Conservation (phyloP, 1,140 invertebrate genomes). For the Babylonia areolata region DNA sequence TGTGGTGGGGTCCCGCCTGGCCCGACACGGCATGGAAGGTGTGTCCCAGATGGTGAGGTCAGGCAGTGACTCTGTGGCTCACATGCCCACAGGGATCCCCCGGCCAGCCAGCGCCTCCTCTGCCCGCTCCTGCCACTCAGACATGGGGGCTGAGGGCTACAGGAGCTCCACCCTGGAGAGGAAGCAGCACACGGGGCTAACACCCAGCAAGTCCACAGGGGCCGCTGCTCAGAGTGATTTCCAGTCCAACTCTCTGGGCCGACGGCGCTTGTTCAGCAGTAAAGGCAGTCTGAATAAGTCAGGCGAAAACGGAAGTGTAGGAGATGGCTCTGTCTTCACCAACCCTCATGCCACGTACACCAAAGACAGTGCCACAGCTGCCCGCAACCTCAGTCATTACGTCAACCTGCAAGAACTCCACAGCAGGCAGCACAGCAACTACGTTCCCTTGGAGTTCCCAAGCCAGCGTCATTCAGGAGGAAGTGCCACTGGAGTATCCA, state of each 20-base stretch:
- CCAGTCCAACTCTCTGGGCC: slow-evolving; percentile 72
- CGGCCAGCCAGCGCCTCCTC: slow-evolving; percentile 57
- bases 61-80: slow-evolving; percentile 30
- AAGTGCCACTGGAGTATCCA: slow-evolving; percentile 46
- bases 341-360: slow-evolving; percentile 73
- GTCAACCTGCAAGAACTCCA: slow-evolving; percentile 59
- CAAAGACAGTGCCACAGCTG: slow-evolving; percentile 50
- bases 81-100: slow-evolving; percentile 48
- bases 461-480: slow-evolving; percentile 63
- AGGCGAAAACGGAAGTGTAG: slow-evolving; percentile 51
- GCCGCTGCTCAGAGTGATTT: slow-evolving; percentile 63
- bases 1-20: slow-evolving; percentile 62
- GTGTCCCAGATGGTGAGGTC: slow-evolving; percentile 26
- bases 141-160: slow-evolving; percentile 64
- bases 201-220: slow-evolving; percentile 60
- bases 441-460: slow-evolving; percentile 69
- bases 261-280: slow-evolving; percentile 66
- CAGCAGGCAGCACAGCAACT: slow-evolving; percentile 58
- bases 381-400: slow-evolving; percentile 52
- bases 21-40: slow-evolving; percentile 62
- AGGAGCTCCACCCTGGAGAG: slow-evolving; percentile 67
- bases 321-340: slow-evolving; percentile 69
- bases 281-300: slow-evolving; percentile 73
- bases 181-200: slow-evolving; percentile 54
- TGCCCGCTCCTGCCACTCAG: slow-evolving; percentile 46